Evolutionary conservation across 2,888 invertebrate species (phyloP).

Genomic region (Drosophila macrospina): DNA sequence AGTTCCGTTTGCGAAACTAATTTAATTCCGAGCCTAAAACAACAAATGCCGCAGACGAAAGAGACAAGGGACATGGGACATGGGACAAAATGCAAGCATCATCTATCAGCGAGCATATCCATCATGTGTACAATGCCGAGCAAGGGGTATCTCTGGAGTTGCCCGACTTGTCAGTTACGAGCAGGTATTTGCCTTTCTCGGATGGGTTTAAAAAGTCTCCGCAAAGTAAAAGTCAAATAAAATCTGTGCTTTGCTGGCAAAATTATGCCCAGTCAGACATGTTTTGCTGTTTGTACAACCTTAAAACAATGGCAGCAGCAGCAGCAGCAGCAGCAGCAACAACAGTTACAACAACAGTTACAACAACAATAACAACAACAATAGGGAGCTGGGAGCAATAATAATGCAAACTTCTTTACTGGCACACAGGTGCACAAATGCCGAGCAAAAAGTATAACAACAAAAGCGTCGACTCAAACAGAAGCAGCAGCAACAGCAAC

Average conservation of each 20-base stretch:
- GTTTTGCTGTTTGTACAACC: conserved; percentile 60
- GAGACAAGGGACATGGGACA: neutral
- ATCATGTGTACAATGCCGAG: conserved; percentile 20
- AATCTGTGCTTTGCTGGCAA: conserved; percentile 45
- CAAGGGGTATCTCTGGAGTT: conserved; percentile 24
- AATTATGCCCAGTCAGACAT: conserved; percentile 52
- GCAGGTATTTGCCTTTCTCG: conserved; percentile 21
- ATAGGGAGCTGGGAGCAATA: conserved; percentile 28
- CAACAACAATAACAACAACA: conserved; percentile 15
- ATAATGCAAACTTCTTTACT: conserved; percentile 55
- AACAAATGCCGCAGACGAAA: conserved; percentile 6
- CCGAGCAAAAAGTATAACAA: conserved; percentile 50
- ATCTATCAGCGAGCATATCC: conserved; percentile 39
- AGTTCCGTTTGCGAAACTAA: neutral
- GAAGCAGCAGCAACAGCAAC: conserved; percentile 35
- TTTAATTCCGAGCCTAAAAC: conserved; percentile 24
- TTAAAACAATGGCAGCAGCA: conserved; percentile 50
- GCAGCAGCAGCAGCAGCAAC: conserved; percentile 19
- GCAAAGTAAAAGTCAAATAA: conserved; percentile 61
- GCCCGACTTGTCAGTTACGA: conserved; percentile 3
- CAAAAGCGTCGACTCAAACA: conserved; percentile 47
- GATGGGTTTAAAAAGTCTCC: conserved; percentile 41
- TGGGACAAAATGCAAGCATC: neutral
- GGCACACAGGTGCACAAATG: conserved; percentile 72
- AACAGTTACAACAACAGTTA: conserved; percentile 8